Evolutionary conservation across 2,797 vertebrate genomes (phyloP), one percentile per base, ranked within the genome.

Genomic region (Schizopygopsis malacanthus): DNA sequence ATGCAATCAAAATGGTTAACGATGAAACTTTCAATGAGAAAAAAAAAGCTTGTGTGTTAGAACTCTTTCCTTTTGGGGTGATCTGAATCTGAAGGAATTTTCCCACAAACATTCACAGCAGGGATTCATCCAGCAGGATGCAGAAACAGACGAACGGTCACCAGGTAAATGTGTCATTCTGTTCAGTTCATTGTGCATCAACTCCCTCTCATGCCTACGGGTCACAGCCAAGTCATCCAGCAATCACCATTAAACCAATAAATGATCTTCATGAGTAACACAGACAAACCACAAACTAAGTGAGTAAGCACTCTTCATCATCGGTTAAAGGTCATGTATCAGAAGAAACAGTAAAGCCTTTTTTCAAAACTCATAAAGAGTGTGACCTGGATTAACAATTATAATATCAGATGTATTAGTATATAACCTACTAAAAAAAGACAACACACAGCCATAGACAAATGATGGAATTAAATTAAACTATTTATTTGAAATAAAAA

Each of bases 121-220:
- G 56, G 28, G 20, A 75, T 39, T 50, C 3, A 75, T n/a, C 16
- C 3, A 11, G 43, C 59, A 83, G 54, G 54, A 73, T 63, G 41
- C 81, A 65, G 71, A 76, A 83, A 65, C 71, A 83, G 82, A 75
- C 13, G 7, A 33, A 37, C 20, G 4, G 41, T 76, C 71, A 75
- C 71, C 41, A 39, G 71, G 43, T 65, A 76, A 65, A 63, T 63
- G 82, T 65, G 82, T 72, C 84, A 79, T 80, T 59, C 75, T 85
- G 52, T 79, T 70, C n/a, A 70, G 41, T 73, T 86, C 80, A 25
- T 41, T 70, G 72, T 37, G 43, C 65, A 75, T 65, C 54, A 83
- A 47, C 28, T 65, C n/a, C 28, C 56, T 63, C 28, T 75, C 43
- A 63, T 22, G 43, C 56, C 54, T 37, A 6, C 18, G 4, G 2